A percentile compares a stretch with the other conserved stretches of the same genome.
phyloP scores from a whole-genome alignment of 2,113 vertebrate species.

The Ramphastos sulfuratus region DNA sequence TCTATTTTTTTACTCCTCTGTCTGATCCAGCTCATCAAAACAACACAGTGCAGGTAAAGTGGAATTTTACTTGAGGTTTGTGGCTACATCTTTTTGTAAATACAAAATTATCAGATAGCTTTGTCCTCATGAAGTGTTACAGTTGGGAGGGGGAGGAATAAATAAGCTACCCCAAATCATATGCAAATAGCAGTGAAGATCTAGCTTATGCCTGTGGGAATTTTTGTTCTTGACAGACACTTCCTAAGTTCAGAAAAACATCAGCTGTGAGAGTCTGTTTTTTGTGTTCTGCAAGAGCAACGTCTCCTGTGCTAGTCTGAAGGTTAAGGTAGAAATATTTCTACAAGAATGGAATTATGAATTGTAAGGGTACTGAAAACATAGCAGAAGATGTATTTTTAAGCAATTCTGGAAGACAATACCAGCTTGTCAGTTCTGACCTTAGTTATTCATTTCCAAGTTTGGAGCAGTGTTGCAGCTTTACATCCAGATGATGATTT shows the following conservation, averaged over 20 bases:
- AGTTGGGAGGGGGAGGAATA: background rate
- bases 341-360: background rate
- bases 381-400: background rate
- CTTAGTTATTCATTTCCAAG: background rate
- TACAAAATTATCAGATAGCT: background rate
- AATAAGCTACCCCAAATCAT: background rate
- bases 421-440: background rate
- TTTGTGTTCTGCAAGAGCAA: background rate
- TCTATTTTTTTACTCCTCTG: background rate
- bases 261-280: background rate
- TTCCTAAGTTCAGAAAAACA: background rate
- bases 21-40: constrained; percentile 4
- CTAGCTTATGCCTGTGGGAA: background rate
- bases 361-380: background rate
- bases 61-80: constrained; percentile 24
- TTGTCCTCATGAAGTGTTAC: background rate
- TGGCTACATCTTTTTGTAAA: background rate
- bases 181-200: background rate
- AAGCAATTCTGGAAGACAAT: background rate
- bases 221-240: background rate
- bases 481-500: background rate
- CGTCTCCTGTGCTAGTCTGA: background rate
- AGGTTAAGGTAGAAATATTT: constrained; percentile 30
- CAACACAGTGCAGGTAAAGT: background rate
- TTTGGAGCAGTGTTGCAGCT: constrained; percentile 7